phyloP scores from a whole-genome alignment of 2,113 vertebrate species.

The Plectropomus leopardus region DNA sequence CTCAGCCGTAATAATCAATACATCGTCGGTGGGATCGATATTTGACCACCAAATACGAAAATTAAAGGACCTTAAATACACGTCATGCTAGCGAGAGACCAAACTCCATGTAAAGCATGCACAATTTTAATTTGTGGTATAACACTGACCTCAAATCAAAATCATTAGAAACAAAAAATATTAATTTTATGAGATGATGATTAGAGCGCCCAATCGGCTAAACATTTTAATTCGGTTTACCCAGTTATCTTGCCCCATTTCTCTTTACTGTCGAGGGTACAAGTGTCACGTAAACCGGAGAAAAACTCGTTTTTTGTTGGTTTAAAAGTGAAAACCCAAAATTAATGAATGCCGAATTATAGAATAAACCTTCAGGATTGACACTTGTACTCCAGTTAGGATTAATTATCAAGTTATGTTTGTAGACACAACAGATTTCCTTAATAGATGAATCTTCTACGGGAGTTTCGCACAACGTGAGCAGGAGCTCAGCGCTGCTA shows the following conservation, averaged over 20 bases:
- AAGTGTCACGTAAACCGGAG: rapidly evolving
- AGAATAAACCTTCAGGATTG: rapidly evolving
- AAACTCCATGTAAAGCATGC: slow-evolving; percentile 11
- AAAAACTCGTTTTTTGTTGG: neutral
- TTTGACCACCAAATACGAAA: neutral
- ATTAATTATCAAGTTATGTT: rapidly evolving
- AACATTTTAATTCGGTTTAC: neutral
- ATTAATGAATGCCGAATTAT: neutral
- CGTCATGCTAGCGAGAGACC: slow-evolving; percentile 46
- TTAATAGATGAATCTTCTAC: rapidly evolving
- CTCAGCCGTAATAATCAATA: too few species aligned
- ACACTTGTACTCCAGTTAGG: rapidly evolving
- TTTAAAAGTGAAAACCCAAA: rapidly evolving
- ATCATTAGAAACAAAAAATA: rapidly evolving
- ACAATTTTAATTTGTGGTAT: rapidly evolving
- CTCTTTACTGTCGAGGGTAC: too few species aligned
- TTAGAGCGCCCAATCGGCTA: neutral
- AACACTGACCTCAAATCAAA: neutral
- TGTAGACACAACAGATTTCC: neutral
- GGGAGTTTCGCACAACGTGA: rapidly evolving
- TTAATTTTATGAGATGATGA: rapidly evolving
- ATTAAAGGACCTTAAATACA: slow-evolving; percentile 11
- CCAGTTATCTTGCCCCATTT: rapidly evolving
- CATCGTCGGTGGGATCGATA: too few species aligned
- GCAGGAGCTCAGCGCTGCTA: neutral